Evolutionary conservation across 2,888 invertebrate species (phyloP).

Genomic region (Calephelis perditalis): DNA sequence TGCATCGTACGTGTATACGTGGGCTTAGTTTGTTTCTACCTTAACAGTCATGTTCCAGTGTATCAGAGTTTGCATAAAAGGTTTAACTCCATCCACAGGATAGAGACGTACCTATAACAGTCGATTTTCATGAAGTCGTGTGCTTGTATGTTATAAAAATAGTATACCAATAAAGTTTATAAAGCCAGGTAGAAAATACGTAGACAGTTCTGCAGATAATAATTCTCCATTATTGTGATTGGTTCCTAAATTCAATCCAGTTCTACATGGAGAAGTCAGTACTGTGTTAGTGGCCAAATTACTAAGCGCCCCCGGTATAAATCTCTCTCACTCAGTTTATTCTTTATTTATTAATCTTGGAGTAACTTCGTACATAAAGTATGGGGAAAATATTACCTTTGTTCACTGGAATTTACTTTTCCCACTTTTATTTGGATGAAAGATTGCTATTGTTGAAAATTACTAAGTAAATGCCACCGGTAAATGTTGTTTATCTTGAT

Average conservation of each 20-base stretch:
- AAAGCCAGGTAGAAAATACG: too few species aligned
- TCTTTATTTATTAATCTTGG: conserved; percentile 14
- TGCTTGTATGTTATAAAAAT: too few species aligned
- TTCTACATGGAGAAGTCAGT: background rate
- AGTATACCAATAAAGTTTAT: too few species aligned
- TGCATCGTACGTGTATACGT: too few species aligned
- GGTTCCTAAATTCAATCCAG: conserved; percentile 2
- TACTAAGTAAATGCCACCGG: conserved; percentile 6
- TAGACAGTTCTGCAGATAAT: background rate
- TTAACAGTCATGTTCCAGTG: too few species aligned
- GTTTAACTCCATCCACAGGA: too few species aligned
- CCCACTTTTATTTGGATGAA: background rate
- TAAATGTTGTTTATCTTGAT: background rate
- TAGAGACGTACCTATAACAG: too few species aligned
- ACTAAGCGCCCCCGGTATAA: conserved; percentile 8
- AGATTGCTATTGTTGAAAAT: conserved; percentile 2
- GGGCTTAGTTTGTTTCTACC: too few species aligned
- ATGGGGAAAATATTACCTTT: conserved; percentile 14
- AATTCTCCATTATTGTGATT: conserved; percentile 5
- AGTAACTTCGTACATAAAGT: conserved; percentile 17
- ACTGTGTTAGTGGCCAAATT: background rate
- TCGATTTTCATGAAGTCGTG: too few species aligned
- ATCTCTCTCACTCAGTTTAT: conserved; percentile 15
- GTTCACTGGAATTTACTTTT: conserved; percentile 9
- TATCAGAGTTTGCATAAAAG: too few species aligned